These are phyloP conservation scores for Lochmaea capreae DNA, from an alignment of 2,888 invertebrate genomes.

Conservation along the genomic window DNA sequence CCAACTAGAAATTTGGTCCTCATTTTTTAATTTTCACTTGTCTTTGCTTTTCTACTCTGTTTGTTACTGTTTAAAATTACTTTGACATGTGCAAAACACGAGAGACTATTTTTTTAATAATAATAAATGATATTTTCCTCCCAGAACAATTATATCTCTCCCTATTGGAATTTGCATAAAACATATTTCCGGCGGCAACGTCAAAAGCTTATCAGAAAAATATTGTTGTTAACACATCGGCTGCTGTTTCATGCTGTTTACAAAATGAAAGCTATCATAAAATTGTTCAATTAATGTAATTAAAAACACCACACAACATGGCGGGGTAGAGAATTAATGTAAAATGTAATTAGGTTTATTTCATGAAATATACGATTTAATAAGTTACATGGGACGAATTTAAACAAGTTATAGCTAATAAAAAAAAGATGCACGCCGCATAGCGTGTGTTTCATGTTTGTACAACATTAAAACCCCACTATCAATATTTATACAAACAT, in stretches of 20 bases:
- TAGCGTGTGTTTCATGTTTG: conserved; percentile 6
- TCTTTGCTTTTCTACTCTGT: neutral
- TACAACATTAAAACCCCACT: neutral
- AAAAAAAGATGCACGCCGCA: conserved; percentile 3
- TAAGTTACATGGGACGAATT: conserved; percentile 17
- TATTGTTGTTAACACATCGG: conserved; percentile 10
- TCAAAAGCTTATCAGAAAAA: conserved; percentile 4
- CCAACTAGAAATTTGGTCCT: neutral
- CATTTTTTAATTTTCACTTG: neutral
- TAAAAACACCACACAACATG: conserved; percentile 8
- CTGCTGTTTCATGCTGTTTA: neutral
- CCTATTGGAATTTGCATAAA: neutral
- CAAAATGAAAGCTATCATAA: conserved; percentile 4
- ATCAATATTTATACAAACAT: conserved; percentile 11
- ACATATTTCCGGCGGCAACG: neutral
- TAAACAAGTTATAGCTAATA: conserved; percentile 11
- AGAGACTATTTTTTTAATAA: neutral
- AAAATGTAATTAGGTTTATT: conserved; percentile 2
- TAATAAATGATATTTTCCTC: conserved; percentile 1
- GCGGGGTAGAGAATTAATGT: neutral
- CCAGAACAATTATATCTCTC: neutral
- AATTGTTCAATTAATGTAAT: conserved; percentile 15
- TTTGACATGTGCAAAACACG: neutral
- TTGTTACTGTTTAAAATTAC: neutral
- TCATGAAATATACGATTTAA: conserved; percentile 12